Base-by-base conservation (phyloP, 1,140 invertebrate genomes). In the Conus ventricosus region DNA sequence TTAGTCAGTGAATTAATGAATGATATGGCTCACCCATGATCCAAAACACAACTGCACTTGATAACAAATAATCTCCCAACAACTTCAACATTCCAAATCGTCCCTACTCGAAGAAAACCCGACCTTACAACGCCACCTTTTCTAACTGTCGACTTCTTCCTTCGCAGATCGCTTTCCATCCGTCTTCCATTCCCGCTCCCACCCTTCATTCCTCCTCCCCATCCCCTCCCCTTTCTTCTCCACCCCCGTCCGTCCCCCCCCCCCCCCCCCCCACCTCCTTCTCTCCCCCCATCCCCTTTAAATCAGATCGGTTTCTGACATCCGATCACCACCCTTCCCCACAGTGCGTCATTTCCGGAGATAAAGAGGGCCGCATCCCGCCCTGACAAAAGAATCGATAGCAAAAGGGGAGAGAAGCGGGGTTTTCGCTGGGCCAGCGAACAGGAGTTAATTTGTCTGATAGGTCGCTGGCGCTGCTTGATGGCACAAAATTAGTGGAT, bases 361-460 rank as follows among this genome's bases (percentile, higher is more conserved):
- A 83, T 83, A 83, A 78, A 78, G 76, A 78, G 76, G 25, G 81
- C 81, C 51, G 81, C 81, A 53, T 5, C 81, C 81, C 23, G 51
- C 20, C 51, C 39, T 57, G 81, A 57, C 81, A 83, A 57, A 54
- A 54, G 81, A 55, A 83, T 83, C 81, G 55, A 83, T 83, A 25
- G 17, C 51, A 25, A 57, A 51, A 39, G 39, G 81, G 57, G 81
- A 57, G 81, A 54, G 55, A 55, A 13, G 55, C 57, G 63, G n/a
- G 82, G 85, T 75, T 87, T 87, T 78, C 71, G 15, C 54, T 57
- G 75, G 54, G 51, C 71, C 71, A 57, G 85, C 71, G 85, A 87
- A 87, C 85, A 87, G 85, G 85, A 87, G 85, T 87, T 87, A 87
- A 87, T 87, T 87, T 87, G 85, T 78, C 85, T 87, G 85, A 87